Conservation (phyloP, 2,797 vertebrate species). For the Takifugu rubripes region DNA sequence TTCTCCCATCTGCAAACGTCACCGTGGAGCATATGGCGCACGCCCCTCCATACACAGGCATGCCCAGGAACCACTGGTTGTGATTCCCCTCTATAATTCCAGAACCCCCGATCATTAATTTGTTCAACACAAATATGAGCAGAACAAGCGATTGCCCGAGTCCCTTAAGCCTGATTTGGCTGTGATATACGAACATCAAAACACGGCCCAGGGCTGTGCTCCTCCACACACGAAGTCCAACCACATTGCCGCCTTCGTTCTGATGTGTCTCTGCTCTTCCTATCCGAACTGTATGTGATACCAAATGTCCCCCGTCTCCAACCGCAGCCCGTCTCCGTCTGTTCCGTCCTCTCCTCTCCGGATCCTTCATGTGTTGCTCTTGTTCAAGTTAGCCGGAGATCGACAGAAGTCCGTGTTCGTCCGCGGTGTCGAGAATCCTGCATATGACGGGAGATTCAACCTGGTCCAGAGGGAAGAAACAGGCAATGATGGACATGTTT, state of each 20-base stretch:
- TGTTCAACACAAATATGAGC: constrained; percentile 43
- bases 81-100: constrained; percentile 43
- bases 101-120: constrained; percentile 25
- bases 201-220: neutral
- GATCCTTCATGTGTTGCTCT: constrained; percentile 24
- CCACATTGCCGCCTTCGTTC: constrained; percentile 28
- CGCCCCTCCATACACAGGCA: constrained; percentile 40
- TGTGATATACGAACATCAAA: constrained; percentile 10
- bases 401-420: constrained; percentile 91
- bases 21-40: constrained; percentile 42
- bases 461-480: constrained; percentile 48
- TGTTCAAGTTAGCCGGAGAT: constrained; percentile 78
- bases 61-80: constrained; percentile 36
- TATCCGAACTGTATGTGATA: constrained; percentile 13
- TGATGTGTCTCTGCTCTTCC: constrained; percentile 31
- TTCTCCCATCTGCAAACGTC: constrained; percentile 31
- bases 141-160: constrained; percentile 17
- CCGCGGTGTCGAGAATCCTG: constrained; percentile 94
- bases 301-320: constrained; percentile 12
- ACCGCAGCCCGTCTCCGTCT: constrained; percentile 3
- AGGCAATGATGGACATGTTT: neutral
- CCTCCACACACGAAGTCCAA: constrained; percentile 33
- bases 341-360: neutral
- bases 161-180: constrained; percentile 3
- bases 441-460: constrained; percentile 98